Conservation (phyloP, 2,113 vertebrate species). For the Casuarius casuarius region DNA sequence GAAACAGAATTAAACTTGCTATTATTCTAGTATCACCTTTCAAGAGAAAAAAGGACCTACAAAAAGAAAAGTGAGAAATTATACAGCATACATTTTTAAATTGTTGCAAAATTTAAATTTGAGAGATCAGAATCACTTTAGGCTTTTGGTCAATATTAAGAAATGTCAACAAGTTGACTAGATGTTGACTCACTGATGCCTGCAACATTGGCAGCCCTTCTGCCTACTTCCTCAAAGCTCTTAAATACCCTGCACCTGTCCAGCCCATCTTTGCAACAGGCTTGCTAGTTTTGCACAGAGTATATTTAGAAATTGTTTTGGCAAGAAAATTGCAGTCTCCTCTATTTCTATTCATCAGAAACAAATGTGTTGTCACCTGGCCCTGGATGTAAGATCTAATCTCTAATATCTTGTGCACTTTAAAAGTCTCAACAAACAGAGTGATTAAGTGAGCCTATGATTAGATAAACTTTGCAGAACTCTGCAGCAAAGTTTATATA, state of each 20-base stretch:
- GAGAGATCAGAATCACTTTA: not conserved
- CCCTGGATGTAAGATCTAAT: not conserved
- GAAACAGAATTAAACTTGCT: not conserved
- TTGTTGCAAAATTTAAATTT: not conserved
- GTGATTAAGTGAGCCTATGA: not conserved
- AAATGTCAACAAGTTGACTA: not conserved
- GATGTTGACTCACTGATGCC: not conserved
- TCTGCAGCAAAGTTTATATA: not conserved
- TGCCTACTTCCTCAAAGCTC: not conserved
- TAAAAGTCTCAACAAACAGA: not conserved
- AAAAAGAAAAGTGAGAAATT: not conserved
- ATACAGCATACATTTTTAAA: not conserved
- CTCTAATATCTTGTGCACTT: not conserved
- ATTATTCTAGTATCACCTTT: not conserved
- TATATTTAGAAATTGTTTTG: not conserved
- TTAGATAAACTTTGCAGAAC: not conserved
- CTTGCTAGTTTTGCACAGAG: not conserved
- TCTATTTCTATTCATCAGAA: not conserved
- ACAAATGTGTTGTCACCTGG: accelerated
- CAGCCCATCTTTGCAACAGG: not conserved
- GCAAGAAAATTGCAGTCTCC: not conserved
- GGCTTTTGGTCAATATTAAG: not conserved
- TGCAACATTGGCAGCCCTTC: not conserved
- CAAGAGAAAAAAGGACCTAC: not conserved
- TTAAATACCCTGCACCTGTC: not conserved